These are phyloP conservation scores for Lasius fuliginosus DNA, from an alignment of 2,888 invertebrate species.

Conservation along the genomic window DNA sequence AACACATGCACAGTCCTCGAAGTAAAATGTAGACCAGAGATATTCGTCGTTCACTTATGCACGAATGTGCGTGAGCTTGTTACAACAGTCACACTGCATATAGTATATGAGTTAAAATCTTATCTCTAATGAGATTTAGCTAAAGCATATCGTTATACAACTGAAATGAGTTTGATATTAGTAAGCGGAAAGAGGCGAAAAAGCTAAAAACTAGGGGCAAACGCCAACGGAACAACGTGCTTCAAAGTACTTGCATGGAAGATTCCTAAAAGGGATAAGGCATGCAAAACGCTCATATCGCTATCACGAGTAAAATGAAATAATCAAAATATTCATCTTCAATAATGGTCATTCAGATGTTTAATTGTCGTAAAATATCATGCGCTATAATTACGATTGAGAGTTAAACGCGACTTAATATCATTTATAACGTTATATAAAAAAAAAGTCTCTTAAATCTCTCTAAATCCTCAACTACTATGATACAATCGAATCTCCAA, in stretches of 20 bases:
- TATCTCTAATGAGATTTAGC: conserved; percentile 56
- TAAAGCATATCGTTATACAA: conserved; percentile 41
- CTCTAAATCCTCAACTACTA: conserved; percentile 8
- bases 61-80: conserved; percentile 50
- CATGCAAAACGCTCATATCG: conserved; percentile 46
- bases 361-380: conserved; percentile 13
- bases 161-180: conserved; percentile 53
- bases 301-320: conserved; percentile 34
- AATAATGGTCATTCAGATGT: conserved; percentile 31
- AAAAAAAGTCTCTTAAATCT: background rate
- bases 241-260: conserved; percentile 54
- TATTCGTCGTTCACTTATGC: conserved; percentile 36
- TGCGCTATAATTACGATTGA: conserved; percentile 8
- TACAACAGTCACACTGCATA: conserved; percentile 33
- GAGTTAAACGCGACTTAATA: conserved; percentile 15
- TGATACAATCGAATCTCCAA: background rate
- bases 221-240: conserved; percentile 53
- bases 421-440: background rate
- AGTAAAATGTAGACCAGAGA: conserved; percentile 44
- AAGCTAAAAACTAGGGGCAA: conserved; percentile 46
- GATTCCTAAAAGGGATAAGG: conserved; percentile 52
- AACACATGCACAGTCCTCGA: background rate
- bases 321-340: conserved; percentile 31
- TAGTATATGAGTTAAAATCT: conserved; percentile 39
- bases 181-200: conserved; percentile 46